Evolutionary conservation across 2,888 invertebrate species (phyloP), one percentile per base, ranked within the genome.

Genomic region (Apodemia duryi): DNA sequence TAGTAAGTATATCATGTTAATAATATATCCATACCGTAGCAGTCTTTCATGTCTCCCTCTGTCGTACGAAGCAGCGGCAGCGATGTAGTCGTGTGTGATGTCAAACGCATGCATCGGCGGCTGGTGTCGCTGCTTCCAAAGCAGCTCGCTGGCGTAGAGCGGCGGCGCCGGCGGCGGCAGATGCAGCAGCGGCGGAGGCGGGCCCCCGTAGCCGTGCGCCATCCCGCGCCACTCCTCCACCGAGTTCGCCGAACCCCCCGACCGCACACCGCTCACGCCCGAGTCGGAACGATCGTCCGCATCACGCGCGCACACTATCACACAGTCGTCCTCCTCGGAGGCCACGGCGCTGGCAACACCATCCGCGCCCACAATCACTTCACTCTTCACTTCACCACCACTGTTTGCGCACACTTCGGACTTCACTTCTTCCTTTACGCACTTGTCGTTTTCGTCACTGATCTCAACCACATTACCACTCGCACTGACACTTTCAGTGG

Each of bases 141-240:
- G 82, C 91, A 93, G 89, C 77, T 93, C 93, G 77, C 86, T 87
- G 72, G 92, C 83, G 80, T 92, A 92, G 78, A 92, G 83, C 84
- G 92, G 87, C 77, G 91, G 90, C 77, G 91, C 90, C 78, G 87
- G 89, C 81, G 86, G 88, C 74, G 89, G 85, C 76, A 88, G 84
- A 78, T 86, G 90, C 81, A 84, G 85, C 80, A 88, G 83, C 77
- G 84, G 92, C 84, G 90, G 90, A 75, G 88, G 93, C 75, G 94
- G 94, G 77, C 94, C 94, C 83, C 94, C 88, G 95, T 95, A 95
- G 82, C 95, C 94, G 89, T 93, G 93, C 83, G 95, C 95, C 84
- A 95, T 93, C 84, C 95, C 95, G 87, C 95, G 95, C 85, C 95
- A 93, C 84, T 95, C 95, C 81, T 95, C 95, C 86, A 95, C 95